Percentiles rank a stretch among this genome's conserved stretches.
These are phyloP conservation scores for Anguilla megastoma DNA, from an alignment of 2,797 vertebrate species.

Conservation along the genomic window DNA sequence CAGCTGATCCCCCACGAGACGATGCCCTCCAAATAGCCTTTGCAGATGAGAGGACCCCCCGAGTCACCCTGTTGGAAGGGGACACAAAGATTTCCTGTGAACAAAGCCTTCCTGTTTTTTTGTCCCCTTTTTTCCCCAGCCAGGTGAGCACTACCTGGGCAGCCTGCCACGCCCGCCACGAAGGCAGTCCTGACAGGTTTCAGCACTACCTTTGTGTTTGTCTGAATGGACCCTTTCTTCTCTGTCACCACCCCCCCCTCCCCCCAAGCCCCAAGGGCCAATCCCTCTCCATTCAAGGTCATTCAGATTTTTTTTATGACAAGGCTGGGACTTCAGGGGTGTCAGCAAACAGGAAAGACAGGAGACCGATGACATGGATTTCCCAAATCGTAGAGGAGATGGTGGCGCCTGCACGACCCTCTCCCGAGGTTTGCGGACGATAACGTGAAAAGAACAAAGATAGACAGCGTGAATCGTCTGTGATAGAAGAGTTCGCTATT, in stretches of 20 bases:
- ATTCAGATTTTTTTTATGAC: background rate
- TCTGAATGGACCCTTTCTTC: background rate
- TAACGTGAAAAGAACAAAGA: no score
- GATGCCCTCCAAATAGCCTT: conserved; percentile 71
- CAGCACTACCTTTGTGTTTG: background rate
- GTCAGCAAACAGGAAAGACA: background rate
- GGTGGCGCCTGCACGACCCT: no score
- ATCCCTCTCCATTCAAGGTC: background rate
- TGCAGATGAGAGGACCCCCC: conserved; percentile 75
- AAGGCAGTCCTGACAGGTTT: background rate
- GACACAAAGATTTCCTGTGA: background rate
- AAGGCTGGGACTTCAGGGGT: background rate
- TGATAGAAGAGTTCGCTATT: no score
- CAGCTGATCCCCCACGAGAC: conserved; percentile 80
- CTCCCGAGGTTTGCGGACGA: no score
- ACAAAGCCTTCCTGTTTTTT: background rate
- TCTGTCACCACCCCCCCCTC: background rate
- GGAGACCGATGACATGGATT: background rate
- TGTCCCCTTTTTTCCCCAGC: background rate
- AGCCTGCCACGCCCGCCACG: background rate
- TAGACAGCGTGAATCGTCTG: no score
- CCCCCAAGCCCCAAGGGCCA: background rate
- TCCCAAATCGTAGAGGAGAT: background rate
- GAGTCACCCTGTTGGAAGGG: conserved; percentile 71
- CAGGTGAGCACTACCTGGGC: background rate